Conservation (phyloP, 2,113 vertebrate species). For the Fukomys damarensis region DNA sequence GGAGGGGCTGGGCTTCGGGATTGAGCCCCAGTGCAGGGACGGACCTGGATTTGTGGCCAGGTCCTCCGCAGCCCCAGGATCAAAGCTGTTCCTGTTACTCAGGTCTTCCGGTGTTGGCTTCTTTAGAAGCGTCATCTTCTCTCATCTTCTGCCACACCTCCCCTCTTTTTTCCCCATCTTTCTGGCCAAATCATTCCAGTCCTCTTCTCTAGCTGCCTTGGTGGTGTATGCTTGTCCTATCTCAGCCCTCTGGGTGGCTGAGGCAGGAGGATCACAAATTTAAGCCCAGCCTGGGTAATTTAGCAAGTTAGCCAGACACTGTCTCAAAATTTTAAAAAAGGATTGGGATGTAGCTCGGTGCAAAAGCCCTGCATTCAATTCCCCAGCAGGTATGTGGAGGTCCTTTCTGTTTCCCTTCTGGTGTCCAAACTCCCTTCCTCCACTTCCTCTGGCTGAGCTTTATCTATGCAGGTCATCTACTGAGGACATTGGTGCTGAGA, state of each 20-base stretch:
- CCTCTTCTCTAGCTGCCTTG: not conserved
- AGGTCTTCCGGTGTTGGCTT: rapidly evolving
- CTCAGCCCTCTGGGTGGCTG: not conserved
- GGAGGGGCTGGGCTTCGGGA: not conserved
- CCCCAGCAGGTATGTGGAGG: not conserved
- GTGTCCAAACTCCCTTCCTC: not conserved
- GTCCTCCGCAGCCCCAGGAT: no score
- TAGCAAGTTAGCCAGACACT: not conserved
- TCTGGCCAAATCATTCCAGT: rapidly evolving
- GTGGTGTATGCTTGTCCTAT: not conserved
- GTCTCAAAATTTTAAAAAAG: not conserved
- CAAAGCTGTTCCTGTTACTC: not conserved
- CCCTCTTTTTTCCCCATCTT: not conserved
- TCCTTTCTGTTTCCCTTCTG: not conserved
- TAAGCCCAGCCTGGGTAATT: not conserved
- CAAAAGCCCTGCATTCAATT: not conserved
- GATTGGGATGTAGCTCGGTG: not conserved
- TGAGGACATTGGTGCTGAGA: not conserved
- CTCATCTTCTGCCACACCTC: rapidly evolving
- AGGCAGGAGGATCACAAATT: not conserved
- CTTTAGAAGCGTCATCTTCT: not conserved
- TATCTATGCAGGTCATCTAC: not conserved
- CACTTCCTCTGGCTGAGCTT: rapidly evolving
- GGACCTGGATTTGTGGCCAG: not conserved
- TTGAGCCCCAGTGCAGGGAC: rapidly evolving